These are phyloP conservation scores for Tachycineta bicolor DNA, from an alignment of 2,113 vertebrate genomes.

Conservation along the genomic window DNA sequence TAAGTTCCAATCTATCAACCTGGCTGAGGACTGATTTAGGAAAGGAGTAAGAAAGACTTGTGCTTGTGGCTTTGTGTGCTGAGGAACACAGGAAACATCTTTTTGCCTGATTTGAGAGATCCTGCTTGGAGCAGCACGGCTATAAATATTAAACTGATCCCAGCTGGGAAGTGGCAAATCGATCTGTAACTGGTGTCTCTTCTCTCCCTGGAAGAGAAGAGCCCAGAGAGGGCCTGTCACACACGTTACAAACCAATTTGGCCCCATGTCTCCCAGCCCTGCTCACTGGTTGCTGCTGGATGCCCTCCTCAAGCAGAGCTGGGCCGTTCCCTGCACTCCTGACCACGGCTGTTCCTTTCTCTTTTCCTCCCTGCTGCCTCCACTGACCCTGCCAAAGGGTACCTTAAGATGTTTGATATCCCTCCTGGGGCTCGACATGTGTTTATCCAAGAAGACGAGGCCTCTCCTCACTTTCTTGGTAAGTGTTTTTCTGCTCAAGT, in stretches of 20 bases:
- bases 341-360: conserved; percentile 82
- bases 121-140: background rate
- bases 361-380: conserved; percentile 70
- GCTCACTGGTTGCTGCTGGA: conserved; percentile 17
- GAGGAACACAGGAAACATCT: background rate
- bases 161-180: background rate
- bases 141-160: background rate
- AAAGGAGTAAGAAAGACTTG: background rate
- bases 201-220: background rate
- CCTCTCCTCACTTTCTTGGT: conserved; percentile 98
- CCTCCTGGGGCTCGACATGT: conserved; percentile 97
- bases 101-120: conserved; percentile 20
- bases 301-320: conserved; percentile 72
- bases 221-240: background rate
- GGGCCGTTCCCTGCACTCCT: conserved; percentile 37
- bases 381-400: conserved; percentile 84
- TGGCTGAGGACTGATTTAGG: background rate
- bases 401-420: conserved; percentile 99
- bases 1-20: background rate
- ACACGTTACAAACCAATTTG: background rate
- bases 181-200: conserved; percentile 13
- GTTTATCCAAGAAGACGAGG: conserved; percentile 97
- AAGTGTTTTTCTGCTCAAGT: conserved; percentile 78
- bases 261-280: background rate
- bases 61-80: too few relatives aligned